Evolutionary conservation across 2,113 vertebrate genomes (phyloP), one percentile per base, ranked within the genome.

Genomic region (Leptodactylus fuscus): DNA sequence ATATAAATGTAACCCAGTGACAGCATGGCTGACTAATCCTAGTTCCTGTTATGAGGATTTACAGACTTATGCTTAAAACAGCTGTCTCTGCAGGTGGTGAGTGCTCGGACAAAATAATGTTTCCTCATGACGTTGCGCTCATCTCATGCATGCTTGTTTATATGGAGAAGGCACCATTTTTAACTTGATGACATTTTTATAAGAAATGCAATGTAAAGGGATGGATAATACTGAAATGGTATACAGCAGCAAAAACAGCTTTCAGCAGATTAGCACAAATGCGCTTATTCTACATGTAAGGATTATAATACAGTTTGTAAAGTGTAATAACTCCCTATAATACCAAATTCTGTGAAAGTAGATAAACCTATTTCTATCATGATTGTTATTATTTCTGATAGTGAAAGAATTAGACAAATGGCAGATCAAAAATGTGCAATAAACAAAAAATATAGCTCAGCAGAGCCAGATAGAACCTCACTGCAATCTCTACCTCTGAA

Each of bases 1-100:
- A 55, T 58, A 69, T 27, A 38, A 41, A 51, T 16, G 36, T 58
- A 83, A 74, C 69, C 81, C 65, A 36, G 34, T 74, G 34, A 74
- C 69, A 74, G 67, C 81, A 73, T 58, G 69, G 69, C 15, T 41
- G n/a, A 83, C 27, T 83, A 74, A 83, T 74, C 69, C 51, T 55
- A 27, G 32, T 53, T 70, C 49, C 48, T 71, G 65, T 71, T 70
- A 71, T 82, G 70, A 51, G 81, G 81, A 82, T 82, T 82, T 71
- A 71, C 71, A 49, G 46, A 82, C 29, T 69, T 81, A 81, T 27
- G 24, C 8, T 29, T 67, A 71, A 73, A 29, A 38, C 81, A 83
- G 69, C 81, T 83, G 69, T 83, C 36, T 44, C 34, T 74, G 81
- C 51, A 83, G 69, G 69, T 73, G 49, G 34, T 22, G 13, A 74